Evolutionary conservation across 2,113 vertebrate species (phyloP).

Genomic region (Pyrgilauda ruficollis): DNA sequence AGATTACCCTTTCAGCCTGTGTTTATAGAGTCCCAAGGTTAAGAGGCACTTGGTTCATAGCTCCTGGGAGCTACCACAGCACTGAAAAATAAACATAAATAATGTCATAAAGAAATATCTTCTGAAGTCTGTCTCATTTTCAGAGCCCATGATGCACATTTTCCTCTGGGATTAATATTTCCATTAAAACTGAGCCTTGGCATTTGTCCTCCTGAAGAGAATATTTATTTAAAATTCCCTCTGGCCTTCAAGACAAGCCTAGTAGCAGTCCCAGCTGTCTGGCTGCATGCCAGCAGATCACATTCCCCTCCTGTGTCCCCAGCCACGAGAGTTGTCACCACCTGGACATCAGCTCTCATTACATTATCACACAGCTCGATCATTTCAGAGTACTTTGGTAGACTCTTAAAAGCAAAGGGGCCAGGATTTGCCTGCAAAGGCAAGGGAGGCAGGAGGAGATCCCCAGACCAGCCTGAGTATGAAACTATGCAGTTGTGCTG

Average conservation of each 20-base stretch:
- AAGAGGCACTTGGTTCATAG: slow-evolving; percentile 45
- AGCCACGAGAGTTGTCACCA: neutral
- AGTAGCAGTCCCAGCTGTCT: neutral
- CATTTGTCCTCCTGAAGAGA: neutral
- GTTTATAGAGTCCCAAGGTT: slow-evolving; percentile 48
- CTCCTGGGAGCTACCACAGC: slow-evolving; percentile 42
- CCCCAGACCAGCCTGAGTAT: neutral
- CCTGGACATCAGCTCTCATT: neutral
- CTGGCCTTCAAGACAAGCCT: neutral
- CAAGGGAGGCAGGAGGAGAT: neutral
- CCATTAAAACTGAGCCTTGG: neutral
- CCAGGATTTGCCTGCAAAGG: neutral
- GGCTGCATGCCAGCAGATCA: neutral
- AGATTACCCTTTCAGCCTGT: slow-evolving; percentile 17
- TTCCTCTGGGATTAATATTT: slow-evolving; percentile 31
- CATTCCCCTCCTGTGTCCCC: neutral
- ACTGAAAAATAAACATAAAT: slow-evolving; percentile 51
- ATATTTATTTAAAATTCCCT: slow-evolving; percentile 27
- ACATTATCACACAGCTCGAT: rapidly evolving
- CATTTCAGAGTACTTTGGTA: rapidly evolving
- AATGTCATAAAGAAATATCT: slow-evolving; percentile 20
- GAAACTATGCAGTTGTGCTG: neutral
- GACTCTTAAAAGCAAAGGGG: neutral
- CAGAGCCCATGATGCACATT: neutral
- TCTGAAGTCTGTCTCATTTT: slow-evolving; percentile 5